Evolutionary conservation across 2,113 vertebrate genomes (phyloP), one percentile per base, ranked within the genome.

Genomic region (Mugil cephalus): DNA sequence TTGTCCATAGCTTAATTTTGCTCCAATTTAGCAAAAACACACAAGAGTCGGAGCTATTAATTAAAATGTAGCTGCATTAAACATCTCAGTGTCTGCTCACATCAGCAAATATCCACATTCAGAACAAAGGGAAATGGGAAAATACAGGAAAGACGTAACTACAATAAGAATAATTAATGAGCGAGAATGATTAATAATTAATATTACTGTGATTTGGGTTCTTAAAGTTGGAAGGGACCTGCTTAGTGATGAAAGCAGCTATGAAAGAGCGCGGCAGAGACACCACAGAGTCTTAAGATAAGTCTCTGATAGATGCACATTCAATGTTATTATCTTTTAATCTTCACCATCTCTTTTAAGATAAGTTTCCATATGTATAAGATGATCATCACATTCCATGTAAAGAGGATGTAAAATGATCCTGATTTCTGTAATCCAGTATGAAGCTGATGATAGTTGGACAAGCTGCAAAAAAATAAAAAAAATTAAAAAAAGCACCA

Each of bases 1-100:
- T 79, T 56, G 55, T 35, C 15, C 35, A 21, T 58, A 54, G 15
- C 10, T n/a, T 53, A 1, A n/a, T 42, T 52, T 52, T 10, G 4
- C 10, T 18, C 43, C 9, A 21, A 12, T 54, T 64, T 68, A 48
- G 14, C 15, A 18, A 56, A 67, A 65, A 10, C 18, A n/a, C 15
- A 9, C 11, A 5, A 60, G 46, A 54, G 24, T 13, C 39, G 2
- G 64, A 19, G 65, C 11, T 6, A n/a, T 54, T 48, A 17, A 36
- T 75, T 36, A 46, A 54, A 36, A 13, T 4, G 21, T 13, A 12
- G 30, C 18, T 54, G 30, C 17, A 34, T 55, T 54, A 11, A 17
- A 24, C 21, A 15, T 30, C 17, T 18, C 4, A 24, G 18, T 18
- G 1, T 14, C 17, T 56, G 52, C 35, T 18, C 39, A 24, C 40